Base-by-base conservation (phyloP, 2,797 vertebrate genomes). In the Gallinago solitaria region DNA sequence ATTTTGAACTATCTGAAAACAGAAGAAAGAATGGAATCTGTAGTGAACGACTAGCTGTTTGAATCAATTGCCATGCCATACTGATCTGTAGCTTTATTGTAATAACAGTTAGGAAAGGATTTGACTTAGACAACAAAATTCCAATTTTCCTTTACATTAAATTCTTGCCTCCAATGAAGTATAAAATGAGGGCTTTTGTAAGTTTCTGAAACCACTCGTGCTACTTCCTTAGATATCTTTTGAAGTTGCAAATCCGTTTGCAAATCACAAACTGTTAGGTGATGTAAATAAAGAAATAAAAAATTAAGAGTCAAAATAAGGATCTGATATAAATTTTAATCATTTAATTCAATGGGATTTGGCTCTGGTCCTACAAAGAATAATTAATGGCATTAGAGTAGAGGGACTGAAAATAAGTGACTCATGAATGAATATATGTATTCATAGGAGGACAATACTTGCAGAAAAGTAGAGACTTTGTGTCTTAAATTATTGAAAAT, bases 361-460 rank as follows among this genome's bases (percentile, higher is more conserved):
- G 93, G 75, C 92, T 93, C 56, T 82, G 63, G 61, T 93, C 90
- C 88, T 90, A 48, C 74, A 35, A 93, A 94, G 88, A 90, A 90
- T 95, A 95, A 96, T 94, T 95, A 95, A 95, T 96, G 93, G 80
- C 87, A 93, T 95, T 97, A 91, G 82, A 90, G 84, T 94, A 93
- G 91, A 93, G 83, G 84, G 78, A 67, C 67, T 96, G 93, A 97
- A 95, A 90, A 96, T 93, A 94, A 95, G 75, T 90, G 93, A 93
- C 90, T 96, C 89, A 67, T 87, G 87, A 93, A 89, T 93, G 93
- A 93, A 92, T 93, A 82, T 63, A 9, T 30, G 67, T 83, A 95
- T 97, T 95, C 96, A 94, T 47, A 83, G 89, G 73, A 92, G 86
- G 88, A 94, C 93, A 94, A 82, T 96, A 88, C 83, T 93, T 92